phyloP scores from a whole-genome alignment of 2,888 invertebrate species.

The Nomada hirtipes region DNA sequence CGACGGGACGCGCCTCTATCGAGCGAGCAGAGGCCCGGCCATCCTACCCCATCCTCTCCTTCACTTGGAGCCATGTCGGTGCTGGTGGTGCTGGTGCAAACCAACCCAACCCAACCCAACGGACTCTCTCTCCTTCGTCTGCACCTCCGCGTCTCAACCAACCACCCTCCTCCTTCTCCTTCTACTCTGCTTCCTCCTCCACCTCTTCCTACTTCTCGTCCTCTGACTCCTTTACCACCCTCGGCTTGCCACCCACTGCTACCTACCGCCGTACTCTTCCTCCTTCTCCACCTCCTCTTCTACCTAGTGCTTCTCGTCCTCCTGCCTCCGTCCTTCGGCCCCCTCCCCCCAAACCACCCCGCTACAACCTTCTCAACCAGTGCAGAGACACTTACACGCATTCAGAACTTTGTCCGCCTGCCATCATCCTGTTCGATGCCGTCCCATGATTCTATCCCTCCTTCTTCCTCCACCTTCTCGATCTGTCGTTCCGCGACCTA shows the following conservation, averaged over 20 bases:
- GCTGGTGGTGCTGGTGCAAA: slow-evolving; percentile 79
- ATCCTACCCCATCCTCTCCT: slow-evolving; percentile 80
- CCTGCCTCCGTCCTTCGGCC: slow-evolving; percentile 66
- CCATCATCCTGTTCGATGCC: slow-evolving; percentile 44
- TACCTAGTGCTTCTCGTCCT: slow-evolving; percentile 65
- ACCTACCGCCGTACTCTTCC: slow-evolving; percentile 71
- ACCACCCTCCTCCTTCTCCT: slow-evolving; percentile 64
- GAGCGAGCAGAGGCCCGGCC: slow-evolving; percentile 83
- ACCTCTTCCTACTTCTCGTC: slow-evolving; percentile 66
- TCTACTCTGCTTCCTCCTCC: slow-evolving; percentile 57
- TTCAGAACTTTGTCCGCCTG: slow-evolving; percentile 58
- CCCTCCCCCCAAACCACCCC: slow-evolving; percentile 50
- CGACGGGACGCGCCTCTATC: slow-evolving; percentile 84
- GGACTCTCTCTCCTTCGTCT: slow-evolving; percentile 70
- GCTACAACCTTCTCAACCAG: slow-evolving; percentile 66
- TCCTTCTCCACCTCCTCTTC: slow-evolving; percentile 62
- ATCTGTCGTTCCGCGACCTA: slow-evolving; percentile 75
- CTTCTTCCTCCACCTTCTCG: slow-evolving; percentile 53
- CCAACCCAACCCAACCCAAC: slow-evolving; percentile 77
- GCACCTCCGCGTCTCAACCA: slow-evolving; percentile 73
- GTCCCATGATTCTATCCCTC: slow-evolving; percentile 40
- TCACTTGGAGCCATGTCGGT: slow-evolving; percentile 80
- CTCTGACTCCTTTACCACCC: slow-evolving; percentile 70
- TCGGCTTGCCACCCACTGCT: slow-evolving; percentile 71
- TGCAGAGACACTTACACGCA: slow-evolving; percentile 65